Evolutionary conservation across 2,113 vertebrate genomes (phyloP), one percentile per base, ranked within the genome.

Genomic region (Cettia cetti): DNA sequence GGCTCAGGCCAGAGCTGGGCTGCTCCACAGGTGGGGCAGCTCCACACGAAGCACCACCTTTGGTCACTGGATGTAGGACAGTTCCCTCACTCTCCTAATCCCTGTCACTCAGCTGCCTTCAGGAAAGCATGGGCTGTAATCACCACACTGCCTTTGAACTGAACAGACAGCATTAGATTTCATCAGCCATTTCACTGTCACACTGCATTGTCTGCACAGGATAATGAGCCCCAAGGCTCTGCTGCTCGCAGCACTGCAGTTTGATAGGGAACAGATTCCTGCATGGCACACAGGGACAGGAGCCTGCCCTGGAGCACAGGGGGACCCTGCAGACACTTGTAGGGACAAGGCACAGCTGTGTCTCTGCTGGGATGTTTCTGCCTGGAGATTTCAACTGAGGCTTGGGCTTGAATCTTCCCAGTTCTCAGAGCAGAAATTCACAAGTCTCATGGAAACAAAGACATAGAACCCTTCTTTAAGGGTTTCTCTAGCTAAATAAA

Each of bases 161-260:
- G 94, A 76, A 30, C 54, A 71, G 82, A 89, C 93, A 89, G 85
- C 79, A 15, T 57, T 90, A 69, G 85, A 79, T 93, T 84, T 82
- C 75, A 91, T 91, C 95, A 95, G 74, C 90, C 83, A 24, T 86
- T 95, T 76, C 94, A 27, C 86, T 80, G 94, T 94, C 95, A 92
- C 81, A 7, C 75, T 28, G 82, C 66, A 47, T 60, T 61, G 90
- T 86, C 90, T 23, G 0, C 68, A 33, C 10, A 64, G 57, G 68
- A 93, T 95, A 97, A 96, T 84, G 93, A 97, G 92, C 86, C 92
- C 65, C 12, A 10, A 64, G 88, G 81, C 93, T 79, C 33, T 56
- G 82, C 77, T 68, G 31, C 87, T 94, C 50, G 23, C 72, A 42
- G 60, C 20, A 1, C 74, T 83, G 89, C 20, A 26, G 56, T 64